Base-by-base conservation (phyloP, 2,113 vertebrate genomes). In the Neogobius melanostomus region DNA sequence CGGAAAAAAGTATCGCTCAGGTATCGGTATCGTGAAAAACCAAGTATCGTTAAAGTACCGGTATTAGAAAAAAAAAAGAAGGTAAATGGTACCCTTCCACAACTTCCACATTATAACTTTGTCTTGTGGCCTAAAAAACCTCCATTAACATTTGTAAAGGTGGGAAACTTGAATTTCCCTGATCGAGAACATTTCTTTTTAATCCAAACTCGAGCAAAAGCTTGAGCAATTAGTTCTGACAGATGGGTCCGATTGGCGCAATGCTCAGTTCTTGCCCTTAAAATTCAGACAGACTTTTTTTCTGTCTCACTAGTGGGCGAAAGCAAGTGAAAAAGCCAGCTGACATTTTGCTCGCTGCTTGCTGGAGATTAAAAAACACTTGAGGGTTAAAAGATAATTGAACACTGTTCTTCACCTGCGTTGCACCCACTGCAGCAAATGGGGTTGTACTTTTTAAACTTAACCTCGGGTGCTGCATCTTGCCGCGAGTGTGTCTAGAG, bases 401-500 rank as follows among this genome's bases (percentile, higher is more conserved):
- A 61, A 44, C 14, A 4, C 36, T 57, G 43, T 43, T 51, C 47
- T 62, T 6, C 50, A 21, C 54, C 43, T 56, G 43, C 36, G 36
- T 11, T 5, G 14, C 11, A 5, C 46, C 43, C 4, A n/a, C 28
- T 7, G n/a, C 11, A n/a, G 57, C 6, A 67, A 73, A 8, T 21
- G 28, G 43, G 16, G 44, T n/a, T 61, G 59, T 61, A 8, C 46
- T 42, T 45, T 46, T 17, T 56, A 28, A 59, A 51, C 0, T 56
- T 62, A n/a, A 11, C 49, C 15, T 28, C 11, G 66, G 36, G 56
- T 17, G 14, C 28, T 50, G 54, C 42, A 51, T 52, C 44, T 66
- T 52, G 62, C 66, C 16, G 2, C 60, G 16, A 28, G 15, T 0
- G 16, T 0, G 71, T 79, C 70, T 83, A 76, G 79, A 79, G 83